phyloP scores from a whole-genome alignment of 92 coral and sea anemone genomes.

The Parazoanthus atlanticus region DNA sequence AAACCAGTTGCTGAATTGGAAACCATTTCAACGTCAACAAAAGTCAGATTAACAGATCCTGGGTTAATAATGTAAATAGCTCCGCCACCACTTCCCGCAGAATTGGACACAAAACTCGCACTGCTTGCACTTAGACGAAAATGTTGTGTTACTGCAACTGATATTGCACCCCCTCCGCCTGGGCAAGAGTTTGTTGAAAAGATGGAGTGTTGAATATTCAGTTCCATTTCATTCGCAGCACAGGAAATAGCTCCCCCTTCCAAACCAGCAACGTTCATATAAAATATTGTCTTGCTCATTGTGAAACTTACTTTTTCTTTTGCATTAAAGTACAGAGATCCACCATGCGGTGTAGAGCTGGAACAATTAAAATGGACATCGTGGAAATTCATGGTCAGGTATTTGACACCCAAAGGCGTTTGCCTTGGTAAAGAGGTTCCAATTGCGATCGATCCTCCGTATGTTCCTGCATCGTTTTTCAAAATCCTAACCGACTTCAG shows the following conservation, averaged over 20 bases:
- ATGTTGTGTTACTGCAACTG: neutral
- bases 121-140: neutral
- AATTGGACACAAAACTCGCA: neutral
- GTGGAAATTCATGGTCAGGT: neutral
- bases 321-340: conserved; percentile 20
- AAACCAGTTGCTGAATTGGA: neutral
- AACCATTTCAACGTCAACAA: neutral
- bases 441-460: conserved; percentile 3
- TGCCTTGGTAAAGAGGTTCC: neutral
- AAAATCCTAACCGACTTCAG: conserved; percentile 2
- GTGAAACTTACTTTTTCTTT: neutral
- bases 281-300: neutral
- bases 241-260: conserved; percentile 29
- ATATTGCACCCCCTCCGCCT: conserved; percentile 20
- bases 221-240: conserved; percentile 10
- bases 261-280: neutral
- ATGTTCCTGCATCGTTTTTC: neutral
- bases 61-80: neutral
- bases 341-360: conserved; percentile 15
- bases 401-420: conserved; percentile 2
- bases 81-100: neutral
- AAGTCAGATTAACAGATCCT: neutral
- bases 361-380: conserved; percentile 33
- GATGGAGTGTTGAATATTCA: neutral
- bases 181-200: neutral